These are phyloP conservation scores for Tenodera sinensis DNA, from an alignment of 2,888 invertebrate species.

Conservation along the genomic window DNA sequence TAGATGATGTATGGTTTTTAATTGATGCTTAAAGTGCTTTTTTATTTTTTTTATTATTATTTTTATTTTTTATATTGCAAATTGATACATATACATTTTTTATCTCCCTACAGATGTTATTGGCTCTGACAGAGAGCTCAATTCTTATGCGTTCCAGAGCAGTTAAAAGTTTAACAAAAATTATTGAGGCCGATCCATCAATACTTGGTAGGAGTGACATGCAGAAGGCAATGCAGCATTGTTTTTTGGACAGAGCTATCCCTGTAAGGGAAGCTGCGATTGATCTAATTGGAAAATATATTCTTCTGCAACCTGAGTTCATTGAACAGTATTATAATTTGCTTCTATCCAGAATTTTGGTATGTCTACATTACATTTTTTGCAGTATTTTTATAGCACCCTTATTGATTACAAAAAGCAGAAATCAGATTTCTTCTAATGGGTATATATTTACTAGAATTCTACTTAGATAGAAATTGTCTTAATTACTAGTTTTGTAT, in stretches of 20 bases:
- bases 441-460: no score
- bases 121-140: slow-evolving; percentile 52
- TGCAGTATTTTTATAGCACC: no score
- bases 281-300: slow-evolving; percentile 59
- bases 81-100: neutral
- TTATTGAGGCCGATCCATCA: slow-evolving; percentile 58
- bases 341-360: slow-evolving; percentile 49
- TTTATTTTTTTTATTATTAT: no score
- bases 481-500: no score
- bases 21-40: no score
- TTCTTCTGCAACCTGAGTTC: slow-evolving; percentile 55
- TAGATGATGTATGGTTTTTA: no score
- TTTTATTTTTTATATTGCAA: no score
- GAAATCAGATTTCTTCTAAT: no score
- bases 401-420: no score
- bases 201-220: slow-evolving; percentile 50
- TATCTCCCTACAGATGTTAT: slow-evolving; percentile 46
- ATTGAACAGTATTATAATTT: slow-evolving; percentile 57
- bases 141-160: slow-evolving; percentile 59
- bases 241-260: slow-evolving; percentile 57
- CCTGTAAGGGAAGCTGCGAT: slow-evolving; percentile 60
- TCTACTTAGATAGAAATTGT: no score
- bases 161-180: slow-evolving; percentile 57
- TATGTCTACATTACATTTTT: neutral
- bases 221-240: slow-evolving; percentile 52